Evolutionary conservation across 2,888 invertebrate genomes (phyloP), one percentile per base, ranked within the genome.

Genomic region (Ophion obscuratus): DNA sequence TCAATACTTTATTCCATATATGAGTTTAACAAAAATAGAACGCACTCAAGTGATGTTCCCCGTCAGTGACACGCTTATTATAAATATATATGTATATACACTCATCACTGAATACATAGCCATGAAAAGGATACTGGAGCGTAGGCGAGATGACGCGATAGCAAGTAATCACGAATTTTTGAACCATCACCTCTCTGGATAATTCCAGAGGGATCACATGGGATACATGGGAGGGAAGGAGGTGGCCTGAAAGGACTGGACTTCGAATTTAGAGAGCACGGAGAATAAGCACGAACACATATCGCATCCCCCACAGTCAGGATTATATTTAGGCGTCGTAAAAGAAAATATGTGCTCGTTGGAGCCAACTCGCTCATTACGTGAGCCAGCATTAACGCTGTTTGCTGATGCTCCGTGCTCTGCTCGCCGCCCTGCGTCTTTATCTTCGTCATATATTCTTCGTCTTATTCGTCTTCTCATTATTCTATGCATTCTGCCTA

Each of bases 261-360:
- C 31, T 20, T 75, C 31, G 36, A 66, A 73, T 64, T 68, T 27
- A 66, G 57, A 78, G 44, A 64, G 74, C 71, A 74, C 47, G 61
- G 70, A 68, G 59, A 59, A 70, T 67, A 40, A 70, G 74, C 80
- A 81, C 74, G 40, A 67, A 78, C 84, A 78, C 86, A 67, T 47
- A 75, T 78, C 78, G 77, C 81, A 75, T 76, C 81, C 86, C 86
- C 68, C 81, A 75, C 92, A 92, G 92, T 92, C 93, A 92, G 92
- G 92, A 93, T 93, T 93, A 93, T 93, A 93, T 93, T 93, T 93
- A 93, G 93, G 92, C 92, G 89, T 93, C 93, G 92, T 93, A 93
- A 93, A 93, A 92, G 93, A 93, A 93, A 93, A 93, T 93, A 93
- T 93, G 93, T 91, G 93, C 90, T 91, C 90, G 92, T 92, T 92